Conservation (phyloP, 2,888 invertebrate genomes). For the Ornithoptera alexandrae region DNA sequence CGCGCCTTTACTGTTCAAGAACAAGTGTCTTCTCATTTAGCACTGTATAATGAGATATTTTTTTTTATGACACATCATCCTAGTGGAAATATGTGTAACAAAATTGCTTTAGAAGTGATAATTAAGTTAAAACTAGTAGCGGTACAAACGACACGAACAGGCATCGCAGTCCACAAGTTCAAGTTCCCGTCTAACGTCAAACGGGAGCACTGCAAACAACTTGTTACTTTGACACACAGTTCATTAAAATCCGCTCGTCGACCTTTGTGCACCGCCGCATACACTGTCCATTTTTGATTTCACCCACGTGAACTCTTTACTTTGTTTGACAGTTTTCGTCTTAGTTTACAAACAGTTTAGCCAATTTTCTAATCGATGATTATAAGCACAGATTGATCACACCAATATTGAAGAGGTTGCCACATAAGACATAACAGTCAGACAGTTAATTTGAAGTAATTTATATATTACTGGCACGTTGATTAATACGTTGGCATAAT, state of each 20-base stretch:
- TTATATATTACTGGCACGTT: not conserved
- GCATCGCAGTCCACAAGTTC: not conserved
- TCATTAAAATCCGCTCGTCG: not conserved
- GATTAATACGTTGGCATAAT: not conserved
- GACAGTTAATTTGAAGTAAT: not conserved
- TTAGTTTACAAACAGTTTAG: no score
- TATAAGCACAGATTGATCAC: no score
- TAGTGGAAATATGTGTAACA: not conserved
- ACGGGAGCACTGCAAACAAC: slow-evolving; percentile 3
- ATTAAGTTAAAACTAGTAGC: not conserved
- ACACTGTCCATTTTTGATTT: not conserved
- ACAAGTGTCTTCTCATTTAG: no score
- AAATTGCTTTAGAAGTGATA: not conserved
- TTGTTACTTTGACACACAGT: slow-evolving; percentile 12
- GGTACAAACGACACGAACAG: not conserved
- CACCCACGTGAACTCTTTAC: not conserved
- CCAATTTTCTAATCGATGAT: no score
- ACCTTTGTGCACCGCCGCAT: not conserved
- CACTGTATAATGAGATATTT: no score
- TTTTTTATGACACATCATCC: not conserved
- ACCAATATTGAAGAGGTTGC: no score
- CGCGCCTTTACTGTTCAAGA: no score
- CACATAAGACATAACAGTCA: not conserved
- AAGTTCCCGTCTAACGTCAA: slow-evolving; percentile 7
- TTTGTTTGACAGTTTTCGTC: not conserved